A percentile compares a stretch with the other conserved stretches of the same genome.
Evolutionary conservation across 2,888 invertebrate species (phyloP).

Genomic region (Seladonia tumulorum): DNA sequence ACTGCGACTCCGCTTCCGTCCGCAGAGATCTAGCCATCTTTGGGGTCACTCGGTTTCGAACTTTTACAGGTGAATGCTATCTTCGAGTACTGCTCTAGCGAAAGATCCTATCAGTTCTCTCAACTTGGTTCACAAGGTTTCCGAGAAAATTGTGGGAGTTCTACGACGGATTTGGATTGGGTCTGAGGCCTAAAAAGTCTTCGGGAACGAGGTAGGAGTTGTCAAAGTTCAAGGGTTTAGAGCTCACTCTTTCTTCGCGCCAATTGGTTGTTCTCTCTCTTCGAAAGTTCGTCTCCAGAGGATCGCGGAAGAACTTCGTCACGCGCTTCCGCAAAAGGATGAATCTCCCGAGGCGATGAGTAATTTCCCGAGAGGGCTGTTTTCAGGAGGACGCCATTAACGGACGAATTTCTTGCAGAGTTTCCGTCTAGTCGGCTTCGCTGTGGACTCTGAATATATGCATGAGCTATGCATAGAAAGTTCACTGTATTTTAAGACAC

Average conservation of each 20-base stretch:
- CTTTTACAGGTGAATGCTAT: neutral
- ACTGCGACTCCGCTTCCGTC: slow-evolving; percentile 60
- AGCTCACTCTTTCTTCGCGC: too few relatives aligned
- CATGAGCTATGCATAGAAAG: neutral
- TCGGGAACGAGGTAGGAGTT: too few relatives aligned
- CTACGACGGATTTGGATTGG: neutral
- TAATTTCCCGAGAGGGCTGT: slow-evolving; percentile 40
- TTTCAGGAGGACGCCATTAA: slow-evolving; percentile 14
- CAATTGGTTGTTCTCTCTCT: slow-evolving; percentile 6
- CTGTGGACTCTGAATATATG: neutral
- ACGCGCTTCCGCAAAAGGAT: neutral
- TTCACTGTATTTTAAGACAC: neutral
- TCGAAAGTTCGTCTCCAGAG: slow-evolving; percentile 1
- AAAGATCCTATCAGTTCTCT: too few relatives aligned
- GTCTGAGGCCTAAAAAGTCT: too few relatives aligned
- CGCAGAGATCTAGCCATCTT: neutral
- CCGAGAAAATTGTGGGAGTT: neutral
- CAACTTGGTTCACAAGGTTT: neutral
- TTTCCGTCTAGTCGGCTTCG: neutral
- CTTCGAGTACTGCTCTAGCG: neutral
- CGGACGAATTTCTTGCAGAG: neutral
- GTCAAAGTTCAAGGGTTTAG: too few relatives aligned
- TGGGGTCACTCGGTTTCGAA: neutral
- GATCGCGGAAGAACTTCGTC: neutral
- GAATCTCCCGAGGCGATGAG: slow-evolving; percentile 19